Conservation (phyloP, 1,140 invertebrate genomes). For the Pseudomyrmex gracilis region DNA sequence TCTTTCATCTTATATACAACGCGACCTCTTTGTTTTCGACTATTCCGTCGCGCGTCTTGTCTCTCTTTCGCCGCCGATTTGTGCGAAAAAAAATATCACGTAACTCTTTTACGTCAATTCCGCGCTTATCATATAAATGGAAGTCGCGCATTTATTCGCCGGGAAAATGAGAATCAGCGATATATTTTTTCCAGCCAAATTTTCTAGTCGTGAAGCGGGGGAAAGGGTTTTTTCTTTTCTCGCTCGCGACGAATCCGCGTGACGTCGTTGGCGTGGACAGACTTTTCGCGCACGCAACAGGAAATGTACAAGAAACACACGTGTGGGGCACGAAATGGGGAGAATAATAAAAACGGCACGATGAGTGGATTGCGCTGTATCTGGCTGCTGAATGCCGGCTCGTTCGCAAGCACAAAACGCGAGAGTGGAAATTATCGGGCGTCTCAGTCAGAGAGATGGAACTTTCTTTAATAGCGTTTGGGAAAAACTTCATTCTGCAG, state of each 20-base stretch:
- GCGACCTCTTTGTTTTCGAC: conserved; percentile 34
- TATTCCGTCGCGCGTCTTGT: neutral
- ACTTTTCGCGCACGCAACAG: conserved; percentile 31
- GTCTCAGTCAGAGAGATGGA: neutral
- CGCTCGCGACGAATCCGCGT: conserved; percentile 17
- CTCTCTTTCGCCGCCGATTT: neutral
- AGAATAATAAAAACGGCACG: conserved; percentile 64
- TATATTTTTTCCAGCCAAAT: conserved; percentile 54
- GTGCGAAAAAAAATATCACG: conserved; percentile 47
- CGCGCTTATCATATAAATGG: conserved; percentile 45
- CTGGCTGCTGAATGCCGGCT: neutral
- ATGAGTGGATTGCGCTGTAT: neutral
- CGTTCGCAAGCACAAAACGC: neutral
- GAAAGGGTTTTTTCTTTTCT: neutral
- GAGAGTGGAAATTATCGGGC: conserved; percentile 23
- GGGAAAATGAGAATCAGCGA: conserved; percentile 28
- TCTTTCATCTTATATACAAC: neutral
- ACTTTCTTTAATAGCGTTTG: neutral
- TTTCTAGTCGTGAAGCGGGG: neutral
- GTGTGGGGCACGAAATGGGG: conserved; percentile 37
- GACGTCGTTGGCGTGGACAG: conserved; percentile 5
- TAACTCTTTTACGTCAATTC: conserved; percentile 53
- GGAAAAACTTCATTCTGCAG: conserved; percentile 1
- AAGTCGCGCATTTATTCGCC: conserved; percentile 41
- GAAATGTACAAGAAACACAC: neutral